Evolutionary conservation across 2,888 invertebrate genomes (phyloP).

Genomic region (Slavum lentiscoides): DNA sequence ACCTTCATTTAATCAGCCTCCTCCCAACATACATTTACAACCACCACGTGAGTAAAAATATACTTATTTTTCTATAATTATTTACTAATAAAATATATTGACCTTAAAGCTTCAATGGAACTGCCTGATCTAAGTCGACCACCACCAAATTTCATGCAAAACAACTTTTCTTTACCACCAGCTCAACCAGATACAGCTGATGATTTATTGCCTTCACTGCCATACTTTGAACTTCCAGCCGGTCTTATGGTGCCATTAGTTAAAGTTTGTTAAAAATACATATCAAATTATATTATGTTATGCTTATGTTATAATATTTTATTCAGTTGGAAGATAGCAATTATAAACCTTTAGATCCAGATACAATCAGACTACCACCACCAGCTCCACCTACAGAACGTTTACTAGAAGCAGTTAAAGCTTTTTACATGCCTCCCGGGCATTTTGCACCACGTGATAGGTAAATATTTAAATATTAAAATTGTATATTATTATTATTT

Average conservation of each 20-base stretch:
- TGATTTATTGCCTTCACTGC: slow-evolving; percentile 84
- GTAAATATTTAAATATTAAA: slow-evolving; percentile 61
- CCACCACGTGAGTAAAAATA: slow-evolving; percentile 43
- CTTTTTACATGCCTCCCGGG: slow-evolving; percentile 92
- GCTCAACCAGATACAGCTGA: slow-evolving; percentile 63
- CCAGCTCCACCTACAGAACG: slow-evolving; percentile 94
- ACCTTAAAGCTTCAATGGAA: slow-evolving; percentile 58
- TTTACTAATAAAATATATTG: slow-evolving; percentile 7
- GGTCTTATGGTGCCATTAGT: slow-evolving; percentile 97
- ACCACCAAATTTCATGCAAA: slow-evolving; percentile 74
- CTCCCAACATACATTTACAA: slow-evolving; percentile 48
- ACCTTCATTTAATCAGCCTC: slow-evolving; percentile 49
- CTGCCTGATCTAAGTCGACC: slow-evolving; percentile 83
- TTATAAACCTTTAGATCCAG: slow-evolving; percentile 88
- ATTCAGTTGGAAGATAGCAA: slow-evolving; percentile 81
- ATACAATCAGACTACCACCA: slow-evolving; percentile 87
- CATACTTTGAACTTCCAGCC: slow-evolving; percentile 96
- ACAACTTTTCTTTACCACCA: slow-evolving; percentile 58
- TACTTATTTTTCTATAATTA: neutral
- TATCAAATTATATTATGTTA: slow-evolving; percentile 18
- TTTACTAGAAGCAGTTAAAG: slow-evolving; percentile 89
- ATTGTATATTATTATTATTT: neutral
- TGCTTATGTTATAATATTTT: slow-evolving; percentile 22
- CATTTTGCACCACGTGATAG: slow-evolving; percentile 94
- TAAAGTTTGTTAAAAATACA: slow-evolving; percentile 66